Conservation (phyloP, 2,113 vertebrate species). For the Amphilophus citrinellus region DNA sequence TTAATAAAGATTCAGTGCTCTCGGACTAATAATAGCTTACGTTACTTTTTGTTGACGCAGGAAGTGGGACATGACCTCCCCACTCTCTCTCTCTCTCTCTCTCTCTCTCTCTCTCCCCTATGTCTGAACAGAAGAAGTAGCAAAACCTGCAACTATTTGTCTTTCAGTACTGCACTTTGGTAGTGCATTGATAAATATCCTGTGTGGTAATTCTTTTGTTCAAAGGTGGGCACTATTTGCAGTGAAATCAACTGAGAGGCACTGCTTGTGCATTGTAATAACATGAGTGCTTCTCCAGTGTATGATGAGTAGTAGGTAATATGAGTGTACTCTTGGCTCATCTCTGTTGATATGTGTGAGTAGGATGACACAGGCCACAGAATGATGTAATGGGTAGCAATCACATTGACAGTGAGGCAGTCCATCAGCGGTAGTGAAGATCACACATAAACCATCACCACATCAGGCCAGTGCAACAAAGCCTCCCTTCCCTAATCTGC, state of each 20-base stretch:
- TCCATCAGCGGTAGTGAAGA: slow-evolving; percentile 32
- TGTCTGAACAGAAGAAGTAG: neutral
- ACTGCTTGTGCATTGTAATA: neutral
- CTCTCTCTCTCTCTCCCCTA: neutral
- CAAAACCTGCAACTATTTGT: neutral
- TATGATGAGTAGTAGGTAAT: slow-evolving; percentile 10
- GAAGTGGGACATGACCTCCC: neutral
- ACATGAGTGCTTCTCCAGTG: neutral
- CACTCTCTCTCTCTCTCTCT: neutral
- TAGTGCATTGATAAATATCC: neutral
- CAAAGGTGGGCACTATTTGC: neutral
- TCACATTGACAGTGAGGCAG: slow-evolving; percentile 34
- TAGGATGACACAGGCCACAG: slow-evolving; percentile 41
- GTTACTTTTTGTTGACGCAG: slow-evolving; percentile 1
- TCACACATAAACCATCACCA: slow-evolving; percentile 50
- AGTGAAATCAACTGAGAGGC: neutral
- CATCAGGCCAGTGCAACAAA: slow-evolving; percentile 56
- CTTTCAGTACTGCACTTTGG: neutral
- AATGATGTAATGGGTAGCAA: slow-evolving; percentile 73
- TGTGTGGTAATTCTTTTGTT: neutral
- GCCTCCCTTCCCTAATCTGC: slow-evolving; percentile 59
- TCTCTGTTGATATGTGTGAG: slow-evolving; percentile 27
- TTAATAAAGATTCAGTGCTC: slow-evolving; percentile 11
- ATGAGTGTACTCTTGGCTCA: slow-evolving; percentile 7
- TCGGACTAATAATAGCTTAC: neutral